Evolutionary conservation across 2,888 invertebrate species (phyloP).

Genomic region (Lasioglossum zephyrum): DNA sequence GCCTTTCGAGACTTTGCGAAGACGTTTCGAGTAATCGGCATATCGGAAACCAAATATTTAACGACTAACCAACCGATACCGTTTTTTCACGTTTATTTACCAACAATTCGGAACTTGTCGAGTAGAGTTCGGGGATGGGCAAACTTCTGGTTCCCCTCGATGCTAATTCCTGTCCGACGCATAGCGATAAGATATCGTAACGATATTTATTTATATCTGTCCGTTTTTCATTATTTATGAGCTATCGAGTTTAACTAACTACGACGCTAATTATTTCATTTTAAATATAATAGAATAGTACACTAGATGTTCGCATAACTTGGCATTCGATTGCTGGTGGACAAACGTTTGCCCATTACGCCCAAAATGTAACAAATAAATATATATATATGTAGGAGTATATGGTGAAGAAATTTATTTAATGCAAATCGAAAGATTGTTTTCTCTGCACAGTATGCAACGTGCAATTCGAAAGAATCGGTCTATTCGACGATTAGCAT

Average conservation of each 20-base stretch:
- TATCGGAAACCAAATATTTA: conserved; percentile 30
- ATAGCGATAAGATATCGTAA: conserved; percentile 23
- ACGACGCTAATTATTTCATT: conserved; percentile 11
- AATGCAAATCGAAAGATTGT: conserved; percentile 25
- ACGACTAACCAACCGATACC: conserved; percentile 22
- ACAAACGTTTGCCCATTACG: conserved; percentile 47
- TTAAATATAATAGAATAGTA: conserved; percentile 22
- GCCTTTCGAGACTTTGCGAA: conserved; percentile 4
- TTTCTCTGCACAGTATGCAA: conserved; percentile 33
- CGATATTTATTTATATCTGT: conserved; percentile 49
- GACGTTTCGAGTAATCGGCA: neutral
- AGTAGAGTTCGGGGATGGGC: conserved; percentile 42
- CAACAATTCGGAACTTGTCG: conserved; percentile 11
- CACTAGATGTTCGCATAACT: conserved; percentile 1
- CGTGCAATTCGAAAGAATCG: conserved; percentile 33
- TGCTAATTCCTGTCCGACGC: conserved; percentile 12
- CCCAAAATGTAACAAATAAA: conserved; percentile 30
- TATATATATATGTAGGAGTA: conserved; percentile 17
- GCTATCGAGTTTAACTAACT: conserved; percentile 8
- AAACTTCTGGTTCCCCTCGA: conserved; percentile 21
- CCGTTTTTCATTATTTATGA: conserved; percentile 40
- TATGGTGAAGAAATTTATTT: conserved; percentile 38
- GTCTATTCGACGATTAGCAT: conserved; percentile 34
- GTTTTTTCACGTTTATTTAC: conserved; percentile 28
- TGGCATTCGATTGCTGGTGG: neutral